Evolutionary conservation across 2,797 vertebrate genomes (phyloP).

Genomic region (Enteromius thamalakanensis): DNA sequence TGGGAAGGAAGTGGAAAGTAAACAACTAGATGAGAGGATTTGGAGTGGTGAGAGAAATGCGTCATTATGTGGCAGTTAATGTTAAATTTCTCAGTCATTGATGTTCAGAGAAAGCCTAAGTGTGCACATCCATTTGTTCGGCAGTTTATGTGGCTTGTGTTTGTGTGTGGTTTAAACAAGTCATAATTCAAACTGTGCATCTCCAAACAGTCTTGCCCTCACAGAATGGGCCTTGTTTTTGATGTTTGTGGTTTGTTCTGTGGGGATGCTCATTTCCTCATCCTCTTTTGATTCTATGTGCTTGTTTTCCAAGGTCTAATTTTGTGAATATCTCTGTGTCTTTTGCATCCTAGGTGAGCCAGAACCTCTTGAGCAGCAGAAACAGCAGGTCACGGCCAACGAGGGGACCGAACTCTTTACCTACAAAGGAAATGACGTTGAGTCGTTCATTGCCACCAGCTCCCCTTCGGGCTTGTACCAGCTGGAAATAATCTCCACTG

Average conservation of each 20-base stretch:
- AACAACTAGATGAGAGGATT: slow-evolving; percentile 40
- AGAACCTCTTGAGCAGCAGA: slow-evolving; percentile 93
- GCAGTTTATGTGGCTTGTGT: slow-evolving; percentile 24
- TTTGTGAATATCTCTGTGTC: slow-evolving; percentile 42
- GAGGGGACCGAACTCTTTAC: slow-evolving; percentile 90
- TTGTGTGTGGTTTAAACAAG: slow-evolving; percentile 39
- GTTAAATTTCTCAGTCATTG: slow-evolving; percentile 17
- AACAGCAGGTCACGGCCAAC: slow-evolving; percentile 85
- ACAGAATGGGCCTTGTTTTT: slow-evolving; percentile 14
- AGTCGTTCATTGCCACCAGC: slow-evolving; percentile 89
- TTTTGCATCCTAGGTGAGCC: slow-evolving; percentile 81
- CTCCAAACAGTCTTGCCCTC: not conserved
- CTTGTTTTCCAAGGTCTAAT: slow-evolving; percentile 27
- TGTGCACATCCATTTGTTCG: slow-evolving; percentile 28
- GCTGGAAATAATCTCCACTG: slow-evolving; percentile 92
- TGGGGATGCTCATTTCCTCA: not conserved
- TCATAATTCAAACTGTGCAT: slow-evolving; percentile 23
- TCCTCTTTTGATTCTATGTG: not conserved
- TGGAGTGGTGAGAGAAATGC: slow-evolving; percentile 19
- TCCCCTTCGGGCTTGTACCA: slow-evolving; percentile 94
- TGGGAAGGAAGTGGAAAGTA: slow-evolving; percentile 52
- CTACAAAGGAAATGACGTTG: slow-evolving; percentile 97
- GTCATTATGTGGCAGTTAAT: slow-evolving; percentile 20
- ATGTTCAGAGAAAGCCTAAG: slow-evolving; percentile 18
- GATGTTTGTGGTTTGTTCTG: slow-evolving; percentile 31